Evolutionary conservation across 2,888 invertebrate genomes (phyloP).

Genomic region (Rhopalosiphum nymphaeae): DNA sequence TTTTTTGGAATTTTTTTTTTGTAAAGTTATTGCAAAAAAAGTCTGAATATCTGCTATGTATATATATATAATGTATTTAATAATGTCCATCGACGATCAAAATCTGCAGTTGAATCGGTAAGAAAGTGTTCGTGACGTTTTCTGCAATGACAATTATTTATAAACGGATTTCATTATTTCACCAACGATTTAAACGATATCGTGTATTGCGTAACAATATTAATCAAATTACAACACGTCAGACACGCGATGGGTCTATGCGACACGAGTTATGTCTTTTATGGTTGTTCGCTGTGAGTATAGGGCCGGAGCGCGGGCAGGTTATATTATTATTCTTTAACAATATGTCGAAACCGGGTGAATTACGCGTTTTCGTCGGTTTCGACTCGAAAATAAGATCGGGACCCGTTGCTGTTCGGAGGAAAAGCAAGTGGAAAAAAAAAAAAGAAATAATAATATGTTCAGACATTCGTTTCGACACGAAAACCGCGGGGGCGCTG

Average conservation of each 20-base stretch:
- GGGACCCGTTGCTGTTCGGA: neutral
- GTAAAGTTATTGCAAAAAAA: neutral
- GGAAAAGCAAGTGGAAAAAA: neutral
- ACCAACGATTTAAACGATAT: neutral
- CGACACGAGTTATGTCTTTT: neutral
- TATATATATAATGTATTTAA: neutral
- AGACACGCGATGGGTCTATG: neutral
- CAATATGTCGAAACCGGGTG: neutral
- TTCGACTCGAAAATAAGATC: neutral
- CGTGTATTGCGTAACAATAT: neutral
- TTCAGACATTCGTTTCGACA: conserved; percentile 22
- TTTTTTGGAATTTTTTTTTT: neutral
- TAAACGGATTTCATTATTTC: conserved; percentile 3
- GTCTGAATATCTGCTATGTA: neutral
- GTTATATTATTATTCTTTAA: conserved; percentile 18
- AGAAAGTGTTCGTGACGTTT: neutral
- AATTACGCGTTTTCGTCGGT: neutral
- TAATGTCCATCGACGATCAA: neutral
- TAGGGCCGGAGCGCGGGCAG: neutral
- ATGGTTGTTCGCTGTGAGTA: neutral
- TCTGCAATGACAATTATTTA: neutral
- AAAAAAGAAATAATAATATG: neutral
- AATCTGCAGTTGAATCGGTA: neutral
- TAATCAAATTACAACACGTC: neutral
- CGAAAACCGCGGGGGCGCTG: conserved; percentile 11